A percentile compares a stretch with the other conserved stretches of the same genome.
Conservation (phyloP, 2,888 invertebrate genomes). For the Thecophora atra region DNA sequence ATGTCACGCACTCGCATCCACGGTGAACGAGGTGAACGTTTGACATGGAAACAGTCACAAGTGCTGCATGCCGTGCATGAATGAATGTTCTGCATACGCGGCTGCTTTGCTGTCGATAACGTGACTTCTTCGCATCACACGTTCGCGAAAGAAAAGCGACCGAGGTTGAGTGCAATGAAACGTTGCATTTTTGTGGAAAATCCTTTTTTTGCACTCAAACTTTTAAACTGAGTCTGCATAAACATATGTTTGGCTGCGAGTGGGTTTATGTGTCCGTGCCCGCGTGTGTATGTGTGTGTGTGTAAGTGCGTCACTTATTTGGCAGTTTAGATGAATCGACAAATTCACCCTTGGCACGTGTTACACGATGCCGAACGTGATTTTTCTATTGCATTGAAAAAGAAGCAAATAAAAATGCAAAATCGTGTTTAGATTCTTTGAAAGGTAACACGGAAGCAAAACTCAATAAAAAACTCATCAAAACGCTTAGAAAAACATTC, state of each 20-base stretch:
- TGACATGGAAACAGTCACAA: neutral
- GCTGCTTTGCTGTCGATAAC: neutral
- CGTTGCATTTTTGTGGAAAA: neutral
- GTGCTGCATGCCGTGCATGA: neutral
- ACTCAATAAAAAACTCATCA: neutral
- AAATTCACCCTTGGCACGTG: constrained; percentile 27
- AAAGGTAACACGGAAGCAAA: neutral
- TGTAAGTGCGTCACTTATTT: constrained; percentile 10
- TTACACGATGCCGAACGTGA: constrained; percentile 24
- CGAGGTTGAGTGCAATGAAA: neutral
- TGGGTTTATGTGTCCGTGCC: neutral
- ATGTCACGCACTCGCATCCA: too few relatives aligned
- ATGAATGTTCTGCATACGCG: neutral
- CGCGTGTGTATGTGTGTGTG: neutral
- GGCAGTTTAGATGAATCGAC: constrained; percentile 20
- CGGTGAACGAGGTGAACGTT: too few relatives aligned
- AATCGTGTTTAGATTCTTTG: neutral
- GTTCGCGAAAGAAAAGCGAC: neutral
- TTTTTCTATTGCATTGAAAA: neutral
- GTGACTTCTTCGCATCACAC: constrained; percentile 2
- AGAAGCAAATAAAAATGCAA: neutral
- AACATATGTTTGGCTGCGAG: neutral
- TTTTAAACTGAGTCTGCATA: constrained; percentile 15
- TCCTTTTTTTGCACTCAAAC: constrained; percentile 8
- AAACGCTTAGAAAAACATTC: neutral